Evolutionary conservation across 2,797 vertebrate species (phyloP).

Genomic region (Nannoperca obscura): DNA sequence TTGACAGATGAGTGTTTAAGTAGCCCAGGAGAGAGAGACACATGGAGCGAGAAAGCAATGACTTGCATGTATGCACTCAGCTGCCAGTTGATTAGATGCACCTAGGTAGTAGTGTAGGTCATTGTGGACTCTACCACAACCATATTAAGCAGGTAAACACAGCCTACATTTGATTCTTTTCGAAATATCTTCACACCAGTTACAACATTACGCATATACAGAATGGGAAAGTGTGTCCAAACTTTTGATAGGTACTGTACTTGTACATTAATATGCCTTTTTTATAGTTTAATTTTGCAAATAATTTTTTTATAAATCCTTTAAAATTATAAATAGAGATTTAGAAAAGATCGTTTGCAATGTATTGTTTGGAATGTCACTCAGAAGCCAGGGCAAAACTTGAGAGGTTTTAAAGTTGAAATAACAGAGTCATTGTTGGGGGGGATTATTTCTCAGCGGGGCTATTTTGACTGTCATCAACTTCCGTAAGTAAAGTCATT

Average conservation of each 20-base stretch:
- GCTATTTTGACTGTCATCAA: constrained; percentile 83
- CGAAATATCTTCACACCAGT: neutral
- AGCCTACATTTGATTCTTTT: neutral
- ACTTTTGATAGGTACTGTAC: too few relatives aligned
- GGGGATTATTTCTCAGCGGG: constrained; percentile 65
- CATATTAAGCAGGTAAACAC: neutral
- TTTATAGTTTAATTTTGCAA: too few relatives aligned
- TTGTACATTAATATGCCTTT: too few relatives aligned
- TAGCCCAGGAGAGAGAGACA: neutral
- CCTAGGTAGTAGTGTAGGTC: neutral
- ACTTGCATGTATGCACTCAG: neutral
- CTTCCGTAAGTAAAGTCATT: constrained; percentile 83
- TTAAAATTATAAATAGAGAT: neutral
- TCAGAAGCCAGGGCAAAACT: neutral
- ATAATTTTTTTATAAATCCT: neutral
- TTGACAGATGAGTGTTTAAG: neutral
- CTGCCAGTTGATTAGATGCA: neutral
- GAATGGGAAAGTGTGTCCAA: too few relatives aligned
- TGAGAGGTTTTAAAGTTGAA: constrained; percentile 27
- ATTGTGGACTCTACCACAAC: neutral
- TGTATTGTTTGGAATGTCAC: neutral
- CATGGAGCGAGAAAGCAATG: neutral
- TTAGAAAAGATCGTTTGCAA: neutral
- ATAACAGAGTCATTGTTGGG: constrained; percentile 57
- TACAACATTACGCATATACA: neutral